Conservation (phyloP, 2,888 invertebrate genomes). For the Rambutsinella grinnellia region DNA sequence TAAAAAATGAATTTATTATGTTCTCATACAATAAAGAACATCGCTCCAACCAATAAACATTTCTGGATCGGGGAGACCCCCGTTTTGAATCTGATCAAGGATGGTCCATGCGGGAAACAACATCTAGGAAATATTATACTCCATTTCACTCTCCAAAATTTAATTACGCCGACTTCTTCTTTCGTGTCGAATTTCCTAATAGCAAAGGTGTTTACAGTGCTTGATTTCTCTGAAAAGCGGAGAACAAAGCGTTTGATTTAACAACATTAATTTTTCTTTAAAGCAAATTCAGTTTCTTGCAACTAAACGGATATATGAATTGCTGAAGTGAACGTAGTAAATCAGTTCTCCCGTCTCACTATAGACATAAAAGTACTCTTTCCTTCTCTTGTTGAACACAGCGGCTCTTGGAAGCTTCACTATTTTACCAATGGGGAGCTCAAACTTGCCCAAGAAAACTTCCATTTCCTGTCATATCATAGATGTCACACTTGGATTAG, state of each 20-base stretch:
- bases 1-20: too few species aligned
- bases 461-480: slow-evolving; percentile 37
- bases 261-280: too few species aligned
- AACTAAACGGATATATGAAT: background rate
- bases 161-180: slow-evolving; percentile 1
- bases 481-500: slow-evolving; percentile 20
- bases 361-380: background rate
- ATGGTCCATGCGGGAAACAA: slow-evolving; percentile 7
- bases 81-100: background rate
- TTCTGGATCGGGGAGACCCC: slow-evolving; percentile 2
- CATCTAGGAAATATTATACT: background rate
- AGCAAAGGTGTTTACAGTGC: background rate
- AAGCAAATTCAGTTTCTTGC: background rate
- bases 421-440: slow-evolving; percentile 20
- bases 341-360: background rate
- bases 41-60: slow-evolving; percentile 1
- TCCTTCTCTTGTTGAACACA: background rate
- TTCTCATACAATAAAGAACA: slow-evolving; percentile 10
- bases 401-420: slow-evolving; percentile 3
- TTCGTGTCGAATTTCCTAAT: background rate
- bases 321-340: background rate
- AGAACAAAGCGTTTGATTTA: too few species aligned
- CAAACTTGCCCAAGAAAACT: slow-evolving; percentile 19
- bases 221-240: slow-evolving; percentile 2
- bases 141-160: slow-evolving; percentile 7